Evolutionary conservation across 2,888 invertebrate genomes (phyloP), one percentile per base, ranked within the genome.

Genomic region (Therioaphis trifolii): DNA sequence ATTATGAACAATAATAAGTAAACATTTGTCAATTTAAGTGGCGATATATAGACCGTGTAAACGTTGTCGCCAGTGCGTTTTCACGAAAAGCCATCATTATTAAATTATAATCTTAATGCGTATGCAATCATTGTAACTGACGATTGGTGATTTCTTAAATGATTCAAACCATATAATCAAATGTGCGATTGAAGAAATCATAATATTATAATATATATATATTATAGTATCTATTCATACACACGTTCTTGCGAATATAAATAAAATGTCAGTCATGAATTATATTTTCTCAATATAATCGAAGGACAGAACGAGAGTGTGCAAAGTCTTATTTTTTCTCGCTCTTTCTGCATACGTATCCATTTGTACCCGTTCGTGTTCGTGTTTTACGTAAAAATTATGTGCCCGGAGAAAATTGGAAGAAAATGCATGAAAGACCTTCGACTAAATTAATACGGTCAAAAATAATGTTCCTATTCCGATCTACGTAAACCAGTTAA

Each of bases 361-460:
- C 43, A 61, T 63, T 46, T 78, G 46, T 78, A 55, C 40, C 40
- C 15, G 18, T 49, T 68, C 27, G 7, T 78, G 68, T 68, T 52
- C 68, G 27, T 58, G 71, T 46, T 79, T 79, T 79, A 79, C 79
- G 79, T n/a, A 80, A 71, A 79, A 79, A 79, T 61, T 43, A 46
- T 71, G 58, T 74, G n/a, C 24, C 80, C 80, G 72, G 52, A 74
- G 72, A 82, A 82, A 82, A 82, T 82, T n/a, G 71, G 21, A 82
- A 49, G 63, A 82, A 82, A 80, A 82, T 71, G 80, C 80, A 82
- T 82, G 80, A 82, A 82, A 82, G 35, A 72, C 80, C 80, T 82
- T 82, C 80, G 18, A 63, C 61, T 35, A 63, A 72, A 82, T 72
- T 82, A 49, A 72, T 72, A 82, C 80, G 80, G 80, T 72, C 29